phyloP scores from a whole-genome alignment of 37 sponge, comb jelly and placozoan genomes.

The Beroe forskalii region DNA sequence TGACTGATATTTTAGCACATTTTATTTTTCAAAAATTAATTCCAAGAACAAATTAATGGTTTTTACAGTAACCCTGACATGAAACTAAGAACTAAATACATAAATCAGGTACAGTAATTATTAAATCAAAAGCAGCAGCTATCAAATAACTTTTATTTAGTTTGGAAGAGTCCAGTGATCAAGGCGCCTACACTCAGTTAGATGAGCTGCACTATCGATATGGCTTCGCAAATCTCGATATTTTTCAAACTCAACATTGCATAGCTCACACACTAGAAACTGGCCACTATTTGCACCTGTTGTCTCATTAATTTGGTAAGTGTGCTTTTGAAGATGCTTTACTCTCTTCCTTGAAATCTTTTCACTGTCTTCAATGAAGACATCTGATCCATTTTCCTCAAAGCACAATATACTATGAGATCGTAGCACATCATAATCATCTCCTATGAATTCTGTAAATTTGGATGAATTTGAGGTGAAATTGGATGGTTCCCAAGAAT shows the following conservation, averaged over 20 bases:
- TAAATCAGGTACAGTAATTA: not conserved
- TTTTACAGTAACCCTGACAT: not conserved
- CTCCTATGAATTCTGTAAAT: not conserved
- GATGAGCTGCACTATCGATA: constrained; percentile 12
- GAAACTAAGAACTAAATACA: not conserved
- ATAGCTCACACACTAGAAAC: constrained; percentile 1
- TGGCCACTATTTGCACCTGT: not conserved
- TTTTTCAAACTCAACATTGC: not conserved
- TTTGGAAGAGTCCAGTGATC: constrained; percentile 36
- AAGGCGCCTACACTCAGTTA: not conserved
- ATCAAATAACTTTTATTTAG: too few species aligned
- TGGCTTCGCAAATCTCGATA: not conserved
- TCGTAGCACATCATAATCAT: not conserved
- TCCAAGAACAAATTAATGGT: not conserved
- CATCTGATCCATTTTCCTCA: not conserved
- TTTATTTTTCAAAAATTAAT: too few species aligned
- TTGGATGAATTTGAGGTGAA: not conserved
- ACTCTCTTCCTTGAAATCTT: not conserved
- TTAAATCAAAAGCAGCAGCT: not conserved
- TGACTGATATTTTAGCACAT: not conserved
- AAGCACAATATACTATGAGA: not conserved
- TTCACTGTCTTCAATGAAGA: not conserved
- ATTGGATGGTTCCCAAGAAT: not conserved
- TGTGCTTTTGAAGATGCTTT: not conserved
- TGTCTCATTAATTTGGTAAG: not conserved